phyloP scores from a whole-genome alignment of 1,140 invertebrate species.

The Hylaeus volcanicus region DNA sequence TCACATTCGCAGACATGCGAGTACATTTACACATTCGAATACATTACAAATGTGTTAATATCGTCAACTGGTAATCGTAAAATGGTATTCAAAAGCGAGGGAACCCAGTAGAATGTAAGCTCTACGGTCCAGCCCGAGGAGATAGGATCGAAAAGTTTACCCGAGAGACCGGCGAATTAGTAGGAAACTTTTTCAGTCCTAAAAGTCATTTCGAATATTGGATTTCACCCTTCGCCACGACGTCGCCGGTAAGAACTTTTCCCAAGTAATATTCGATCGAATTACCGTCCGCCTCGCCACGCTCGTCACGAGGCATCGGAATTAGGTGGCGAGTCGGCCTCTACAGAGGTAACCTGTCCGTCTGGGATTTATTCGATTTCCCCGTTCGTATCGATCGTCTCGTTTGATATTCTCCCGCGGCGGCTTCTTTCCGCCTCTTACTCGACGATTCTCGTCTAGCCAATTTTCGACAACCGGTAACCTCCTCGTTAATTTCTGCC shows the following conservation, averaged over 20 bases:
- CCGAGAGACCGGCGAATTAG: slow-evolving; percentile 31
- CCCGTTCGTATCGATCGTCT: slow-evolving; percentile 16
- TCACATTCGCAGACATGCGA: too few relatives aligned
- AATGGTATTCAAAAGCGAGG: not conserved
- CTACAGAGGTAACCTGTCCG: slow-evolving; percentile 9
- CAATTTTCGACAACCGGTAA: not conserved
- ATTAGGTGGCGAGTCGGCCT: slow-evolving; percentile 23
- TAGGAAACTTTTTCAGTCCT: slow-evolving; percentile 32
- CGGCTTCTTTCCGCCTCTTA: not conserved
- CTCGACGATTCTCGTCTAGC: slow-evolving; percentile 8
- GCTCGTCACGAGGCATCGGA: slow-evolving; percentile 45
- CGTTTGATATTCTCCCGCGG: slow-evolving; percentile 25
- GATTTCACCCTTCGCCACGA: slow-evolving; percentile 33
- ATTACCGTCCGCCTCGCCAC: slow-evolving; percentile 34
- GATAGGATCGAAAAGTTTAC: slow-evolving; percentile 3
- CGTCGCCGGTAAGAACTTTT: slow-evolving; percentile 27
- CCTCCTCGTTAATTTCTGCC: slow-evolving; percentile 9
- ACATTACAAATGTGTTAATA: not conserved
- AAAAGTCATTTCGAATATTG: slow-evolving; percentile 47
- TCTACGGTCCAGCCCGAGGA: not conserved
- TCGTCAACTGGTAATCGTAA: not conserved
- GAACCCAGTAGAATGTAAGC: not conserved
- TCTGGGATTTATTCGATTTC: slow-evolving; percentile 32
- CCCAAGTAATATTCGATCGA: slow-evolving; percentile 47
- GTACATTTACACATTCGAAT: too few relatives aligned